Percentiles rank a stretch among this genome's conserved stretches.
These are phyloP conservation scores for Neoascia interrupta DNA, from an alignment of 2,888 invertebrate species.

Conservation along the genomic window DNA sequence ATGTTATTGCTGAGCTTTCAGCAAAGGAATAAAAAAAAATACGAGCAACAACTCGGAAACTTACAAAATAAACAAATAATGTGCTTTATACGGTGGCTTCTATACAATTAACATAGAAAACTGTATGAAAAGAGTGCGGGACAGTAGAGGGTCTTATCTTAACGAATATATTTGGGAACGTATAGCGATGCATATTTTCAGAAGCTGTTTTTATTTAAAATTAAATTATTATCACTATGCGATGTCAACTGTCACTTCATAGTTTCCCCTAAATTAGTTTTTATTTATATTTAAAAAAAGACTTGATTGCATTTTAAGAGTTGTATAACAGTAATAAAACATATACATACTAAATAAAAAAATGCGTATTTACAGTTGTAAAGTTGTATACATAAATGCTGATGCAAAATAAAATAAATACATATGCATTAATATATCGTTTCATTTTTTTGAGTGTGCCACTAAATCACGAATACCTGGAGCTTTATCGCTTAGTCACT, in stretches of 20 bases:
- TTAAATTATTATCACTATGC: no score
- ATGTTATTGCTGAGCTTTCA: slow-evolving; percentile 51
- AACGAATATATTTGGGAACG: slow-evolving; percentile 16
- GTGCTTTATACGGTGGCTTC: slow-evolving; percentile 72
- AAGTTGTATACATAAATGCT: neutral
- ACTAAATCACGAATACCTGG: no score
- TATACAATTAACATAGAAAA: slow-evolving; percentile 44
- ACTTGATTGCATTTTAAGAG: slow-evolving; percentile 46
- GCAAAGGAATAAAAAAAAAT: slow-evolving; percentile 23
- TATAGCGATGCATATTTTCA: slow-evolving; percentile 44
- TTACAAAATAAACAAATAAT: slow-evolving; percentile 65
- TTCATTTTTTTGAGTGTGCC: no score
- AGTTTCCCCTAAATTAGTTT: slow-evolving; percentile 11
- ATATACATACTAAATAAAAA: slow-evolving; percentile 24
- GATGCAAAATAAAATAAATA: neutral
- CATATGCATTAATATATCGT: no score
- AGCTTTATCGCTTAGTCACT: no score
- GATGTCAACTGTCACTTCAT: no score
- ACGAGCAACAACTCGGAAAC: slow-evolving; percentile 37
- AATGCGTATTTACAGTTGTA: slow-evolving; percentile 22
- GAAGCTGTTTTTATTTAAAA: no score
- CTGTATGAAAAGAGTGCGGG: slow-evolving; percentile 3
- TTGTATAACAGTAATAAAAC: slow-evolving; percentile 25
- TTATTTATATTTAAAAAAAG: slow-evolving; percentile 29
- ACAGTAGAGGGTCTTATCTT: slow-evolving; percentile 3